Conservation (phyloP, 2,888 invertebrate genomes). For the Loripinus fragilis region DNA sequence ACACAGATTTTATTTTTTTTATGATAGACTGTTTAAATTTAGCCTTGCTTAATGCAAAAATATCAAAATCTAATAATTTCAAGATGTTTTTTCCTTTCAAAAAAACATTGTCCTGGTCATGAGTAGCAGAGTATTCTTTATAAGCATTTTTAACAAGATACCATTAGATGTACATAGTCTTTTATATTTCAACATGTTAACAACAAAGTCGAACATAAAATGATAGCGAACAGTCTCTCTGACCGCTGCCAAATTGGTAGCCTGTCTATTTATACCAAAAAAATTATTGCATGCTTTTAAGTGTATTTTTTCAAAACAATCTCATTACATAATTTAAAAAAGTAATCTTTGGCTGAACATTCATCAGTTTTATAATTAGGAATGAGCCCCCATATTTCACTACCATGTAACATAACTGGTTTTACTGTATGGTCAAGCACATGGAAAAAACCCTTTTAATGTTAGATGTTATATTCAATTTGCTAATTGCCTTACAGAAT, state of each 20-base stretch:
- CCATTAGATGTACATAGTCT: neutral
- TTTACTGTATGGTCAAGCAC: conserved; percentile 1
- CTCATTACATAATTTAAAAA: neutral
- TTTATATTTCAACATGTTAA: neutral
- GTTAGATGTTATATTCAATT: neutral
- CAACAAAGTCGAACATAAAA: neutral
- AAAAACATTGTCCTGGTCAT: neutral
- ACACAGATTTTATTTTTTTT: neutral
- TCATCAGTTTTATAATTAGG: neutral
- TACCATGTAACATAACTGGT: neutral
- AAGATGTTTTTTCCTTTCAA: neutral
- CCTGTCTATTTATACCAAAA: neutral
- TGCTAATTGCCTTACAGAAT: neutral
- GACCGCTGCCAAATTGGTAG: no score
- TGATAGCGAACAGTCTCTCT: neutral
- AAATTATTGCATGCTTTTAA: neutral
- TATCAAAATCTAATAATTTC: neutral
- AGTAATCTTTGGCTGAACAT: neutral
- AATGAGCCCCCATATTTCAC: neutral
- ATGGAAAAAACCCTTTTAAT: neutral
- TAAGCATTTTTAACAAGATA: neutral
- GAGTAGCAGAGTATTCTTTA: neutral
- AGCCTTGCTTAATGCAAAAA: neutral
- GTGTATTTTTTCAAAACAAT: neutral
- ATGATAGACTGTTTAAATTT: neutral